These are phyloP conservation scores for Clarias platycephalus DNA, from an alignment of 2,797 vertebrate species.

Conservation along the genomic window DNA sequence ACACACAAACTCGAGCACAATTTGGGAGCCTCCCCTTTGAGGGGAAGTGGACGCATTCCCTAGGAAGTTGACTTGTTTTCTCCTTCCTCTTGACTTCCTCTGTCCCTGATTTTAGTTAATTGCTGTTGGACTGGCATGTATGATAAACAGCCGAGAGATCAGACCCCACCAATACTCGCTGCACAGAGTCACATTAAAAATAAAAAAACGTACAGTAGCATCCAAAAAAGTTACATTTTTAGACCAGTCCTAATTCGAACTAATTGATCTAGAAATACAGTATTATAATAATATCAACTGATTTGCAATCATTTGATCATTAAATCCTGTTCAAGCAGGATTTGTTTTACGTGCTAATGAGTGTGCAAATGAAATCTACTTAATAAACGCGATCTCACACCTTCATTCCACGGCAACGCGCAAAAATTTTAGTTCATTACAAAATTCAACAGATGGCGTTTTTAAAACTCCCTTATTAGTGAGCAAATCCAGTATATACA, in stretches of 20 bases:
- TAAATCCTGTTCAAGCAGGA: neutral
- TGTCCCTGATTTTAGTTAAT: conserved; percentile 68
- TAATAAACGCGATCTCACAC: no score
- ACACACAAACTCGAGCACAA: conserved; percentile 46
- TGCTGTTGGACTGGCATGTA: conserved; percentile 63
- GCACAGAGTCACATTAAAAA: conserved; percentile 40
- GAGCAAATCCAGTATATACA: no score
- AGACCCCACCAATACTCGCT: conserved; percentile 48
- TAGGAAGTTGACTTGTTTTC: conserved; percentile 72
- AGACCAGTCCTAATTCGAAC: neutral
- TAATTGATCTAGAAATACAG: neutral
- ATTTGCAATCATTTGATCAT: neutral
- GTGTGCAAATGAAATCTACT: no score
- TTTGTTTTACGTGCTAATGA: no score
- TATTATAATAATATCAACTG: neutral
- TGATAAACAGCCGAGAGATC: conserved; percentile 54
- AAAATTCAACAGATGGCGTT: no score
- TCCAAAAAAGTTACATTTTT: neutral
- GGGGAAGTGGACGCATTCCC: conserved; percentile 68
- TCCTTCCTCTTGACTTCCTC: conserved; percentile 71
- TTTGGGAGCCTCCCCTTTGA: conserved; percentile 58
- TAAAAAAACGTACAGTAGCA: neutral
- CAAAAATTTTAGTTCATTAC: no score
- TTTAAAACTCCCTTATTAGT: no score
- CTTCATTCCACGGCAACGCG: no score